phyloP scores from a whole-genome alignment of 2,113 vertebrate species.

The Anarrhichthys ocellatus region DNA sequence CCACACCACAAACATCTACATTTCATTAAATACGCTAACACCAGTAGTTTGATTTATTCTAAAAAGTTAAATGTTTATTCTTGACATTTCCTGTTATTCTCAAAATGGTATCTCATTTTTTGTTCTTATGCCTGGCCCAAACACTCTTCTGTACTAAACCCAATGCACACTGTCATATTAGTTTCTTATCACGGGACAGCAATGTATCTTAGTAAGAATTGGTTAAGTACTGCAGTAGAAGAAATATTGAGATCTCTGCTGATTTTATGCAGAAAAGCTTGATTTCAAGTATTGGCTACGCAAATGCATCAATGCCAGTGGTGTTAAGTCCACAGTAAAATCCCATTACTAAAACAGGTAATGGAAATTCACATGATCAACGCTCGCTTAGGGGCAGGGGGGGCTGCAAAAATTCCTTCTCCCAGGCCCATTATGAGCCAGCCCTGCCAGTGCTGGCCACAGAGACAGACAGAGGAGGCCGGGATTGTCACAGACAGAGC shows the following conservation, averaged over 20 bases:
- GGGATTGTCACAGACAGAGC: slow-evolving; percentile 75
- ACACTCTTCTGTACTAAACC: neutral
- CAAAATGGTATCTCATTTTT: neutral
- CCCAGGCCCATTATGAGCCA: slow-evolving; percentile 69
- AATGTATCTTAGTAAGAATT: neutral
- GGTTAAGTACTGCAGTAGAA: neutral
- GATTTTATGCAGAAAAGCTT: neutral
- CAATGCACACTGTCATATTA: neutral
- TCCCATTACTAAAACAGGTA: slow-evolving; percentile 25
- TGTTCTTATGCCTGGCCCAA: neutral
- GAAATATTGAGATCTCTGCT: neutral
- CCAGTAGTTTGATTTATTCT: neutral
- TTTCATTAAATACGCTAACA: too few relatives aligned
- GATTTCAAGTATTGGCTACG: neutral
- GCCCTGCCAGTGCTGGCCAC: slow-evolving; percentile 45
- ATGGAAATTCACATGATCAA: slow-evolving; percentile 66
- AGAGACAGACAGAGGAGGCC: slow-evolving; percentile 63
- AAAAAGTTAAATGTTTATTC: neutral
- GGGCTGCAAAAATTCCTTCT: slow-evolving; percentile 69
- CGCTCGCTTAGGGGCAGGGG: slow-evolving; percentile 47
- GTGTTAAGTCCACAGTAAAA: slow-evolving; percentile 38
- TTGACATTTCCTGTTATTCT: neutral
- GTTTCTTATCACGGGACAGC: too few relatives aligned
- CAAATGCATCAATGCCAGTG: neutral
- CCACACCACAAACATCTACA: neutral